Base-by-base conservation (phyloP, 2,888 invertebrate genomes). In the Tubiluchus corallicola region DNA sequence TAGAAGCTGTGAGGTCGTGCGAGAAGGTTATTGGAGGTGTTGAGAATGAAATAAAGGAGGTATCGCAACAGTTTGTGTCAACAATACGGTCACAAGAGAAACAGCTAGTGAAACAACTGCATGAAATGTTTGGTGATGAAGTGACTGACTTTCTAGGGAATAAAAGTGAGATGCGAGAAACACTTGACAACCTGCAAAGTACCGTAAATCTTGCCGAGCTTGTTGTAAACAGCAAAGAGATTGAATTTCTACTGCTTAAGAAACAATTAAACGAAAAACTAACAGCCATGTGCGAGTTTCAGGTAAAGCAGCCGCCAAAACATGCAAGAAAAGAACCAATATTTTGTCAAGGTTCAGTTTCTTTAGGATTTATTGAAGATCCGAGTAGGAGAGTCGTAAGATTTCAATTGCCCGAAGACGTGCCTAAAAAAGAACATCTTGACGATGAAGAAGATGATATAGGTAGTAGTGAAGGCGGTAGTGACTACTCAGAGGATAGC, bases 221-320 rank as follows among this genome's bases (percentile, higher is more conserved):
- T 20, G 56, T 62, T 19, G 52, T 61, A 50, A 57, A 57, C 44
- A 60, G 60, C 44, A 56, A 56, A 45, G 57, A 57, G 13, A 56
- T 63, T 15, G 63, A 63, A 50, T 56, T 63, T 49, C 50, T 63
- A 20, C 52, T 63, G 3, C 47, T 63, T 5, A 59, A 62, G 50
- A 57, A 58, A 41, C 58, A 62, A 45, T 53, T 63, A 17, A 54
- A 61, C 48, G 54, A 54, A 18, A 62, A 62, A 45, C 52, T 63
- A 42, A 52, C 52, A 17, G 48, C 53, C 3, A 49, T 63, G 4
- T 47, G 60, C 15, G 54, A 59, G 19, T 50, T 54, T 3, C 39
- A 47, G 3, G 44, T 58, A 4, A 56, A 55, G 1, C 37, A 44
- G 2, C 47, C 55, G 4, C 60, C 60, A 0, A 49, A 51, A 2